Evolutionary conservation across 1,140 invertebrate genomes (phyloP).

Genomic region (Drosophila sucinea): DNA sequence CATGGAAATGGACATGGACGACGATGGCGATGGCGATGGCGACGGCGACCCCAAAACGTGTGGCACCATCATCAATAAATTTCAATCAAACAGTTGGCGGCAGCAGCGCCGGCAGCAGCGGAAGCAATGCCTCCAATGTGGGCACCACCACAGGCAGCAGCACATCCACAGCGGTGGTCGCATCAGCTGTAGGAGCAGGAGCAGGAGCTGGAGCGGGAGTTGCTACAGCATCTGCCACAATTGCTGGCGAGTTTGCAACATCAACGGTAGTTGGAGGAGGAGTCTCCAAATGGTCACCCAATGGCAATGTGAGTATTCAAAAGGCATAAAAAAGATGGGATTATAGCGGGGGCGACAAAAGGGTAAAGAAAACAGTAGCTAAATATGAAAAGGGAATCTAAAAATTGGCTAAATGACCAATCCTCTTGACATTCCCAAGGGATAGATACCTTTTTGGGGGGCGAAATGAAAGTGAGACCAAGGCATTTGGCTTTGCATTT

Average conservation of each 20-base stretch:
- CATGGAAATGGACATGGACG: constrained; percentile 20
- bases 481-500: constrained; percentile 22
- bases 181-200: constrained; percentile 20
- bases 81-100: constrained; percentile 77
- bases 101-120: constrained; percentile 72
- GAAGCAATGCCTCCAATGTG: constrained; percentile 73
- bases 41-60: constrained; percentile 31
- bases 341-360: background rate
- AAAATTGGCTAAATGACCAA: background rate
- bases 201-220: constrained; percentile 11
- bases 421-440: background rate
- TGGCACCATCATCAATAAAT: constrained; percentile 71
- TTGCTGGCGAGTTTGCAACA: constrained; percentile 32
- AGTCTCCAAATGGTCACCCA: constrained; percentile 80
- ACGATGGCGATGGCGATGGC: background rate
- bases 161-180: constrained; percentile 64
- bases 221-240: constrained; percentile 32
- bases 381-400: background rate
- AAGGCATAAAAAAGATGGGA: background rate
- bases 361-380: background rate
- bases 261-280: constrained; percentile 27
- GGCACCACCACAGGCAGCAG: constrained; percentile 67
- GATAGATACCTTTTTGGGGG: background rate
- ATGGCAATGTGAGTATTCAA: constrained; percentile 75
- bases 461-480: background rate